Percentiles rank a stretch among this genome's conserved stretches.
phyloP scores from a whole-genome alignment of 2,888 invertebrate species.

The Tenthredo mesomela region DNA sequence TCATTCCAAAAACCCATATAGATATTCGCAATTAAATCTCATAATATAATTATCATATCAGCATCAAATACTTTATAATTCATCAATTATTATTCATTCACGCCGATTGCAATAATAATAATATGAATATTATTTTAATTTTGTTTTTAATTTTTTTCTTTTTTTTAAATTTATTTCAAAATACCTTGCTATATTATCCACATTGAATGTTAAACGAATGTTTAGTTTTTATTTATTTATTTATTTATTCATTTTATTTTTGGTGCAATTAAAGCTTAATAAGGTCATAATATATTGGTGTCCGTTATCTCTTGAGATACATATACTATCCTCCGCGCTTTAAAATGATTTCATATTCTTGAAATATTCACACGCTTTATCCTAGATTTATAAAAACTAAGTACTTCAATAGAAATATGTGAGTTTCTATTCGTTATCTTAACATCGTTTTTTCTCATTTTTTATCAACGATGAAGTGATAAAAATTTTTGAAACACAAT shows the following conservation, averaged over 20 bases:
- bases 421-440: too few species aligned
- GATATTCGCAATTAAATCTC: not conserved
- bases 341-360: not conserved
- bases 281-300: slow-evolving; percentile 47
- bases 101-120: slow-evolving; percentile 18
- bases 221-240: not conserved
- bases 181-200: not conserved
- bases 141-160: too few species aligned
- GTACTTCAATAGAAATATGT: not conserved
- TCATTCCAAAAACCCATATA: slow-evolving; percentile 2
- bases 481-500: not conserved
- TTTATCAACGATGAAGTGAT: not conserved
- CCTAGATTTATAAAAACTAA: not conserved
- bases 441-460: not conserved
- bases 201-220: not conserved
- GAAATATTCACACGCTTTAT: not conserved
- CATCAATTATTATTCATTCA: slow-evolving; percentile 1
- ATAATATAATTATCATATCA: slow-evolving; percentile 2
- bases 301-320: slow-evolving; percentile 8
- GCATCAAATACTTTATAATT: slow-evolving; percentile 23
- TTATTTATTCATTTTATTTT: not conserved
- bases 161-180: not conserved
- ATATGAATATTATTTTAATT: not conserved
- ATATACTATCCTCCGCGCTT: not conserved
- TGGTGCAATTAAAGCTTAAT: slow-evolving; percentile 41